Percentiles rank a stretch among this genome's conserved stretches.
Conservation (phyloP, 2,888 invertebrate genomes). For the Leptinotarsa tumamoca region DNA sequence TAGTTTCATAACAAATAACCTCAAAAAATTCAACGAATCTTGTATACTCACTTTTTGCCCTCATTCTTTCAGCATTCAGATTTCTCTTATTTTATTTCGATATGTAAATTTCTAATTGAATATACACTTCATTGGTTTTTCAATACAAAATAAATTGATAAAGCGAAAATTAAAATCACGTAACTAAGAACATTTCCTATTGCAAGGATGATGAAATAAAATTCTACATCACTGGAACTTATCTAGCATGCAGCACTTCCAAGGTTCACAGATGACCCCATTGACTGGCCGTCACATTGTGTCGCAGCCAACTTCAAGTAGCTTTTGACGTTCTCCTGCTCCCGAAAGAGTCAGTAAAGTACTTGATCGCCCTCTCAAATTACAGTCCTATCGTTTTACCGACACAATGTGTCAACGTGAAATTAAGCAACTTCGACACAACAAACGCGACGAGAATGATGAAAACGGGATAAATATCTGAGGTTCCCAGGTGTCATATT, state of each 20-base stretch:
- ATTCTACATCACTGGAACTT: background rate
- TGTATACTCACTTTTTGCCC: too few relatives aligned
- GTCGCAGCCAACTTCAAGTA: constrained; percentile 1
- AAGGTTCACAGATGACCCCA: constrained; percentile 2
- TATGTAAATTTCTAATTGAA: too few relatives aligned
- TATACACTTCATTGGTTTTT: too few relatives aligned
- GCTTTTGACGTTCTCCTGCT: constrained; percentile 2
- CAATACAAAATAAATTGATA: too few relatives aligned
- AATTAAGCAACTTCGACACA: background rate
- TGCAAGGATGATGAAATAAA: background rate
- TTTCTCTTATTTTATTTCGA: too few relatives aligned
- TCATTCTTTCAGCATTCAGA: too few relatives aligned
- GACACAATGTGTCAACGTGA: constrained; percentile 5
- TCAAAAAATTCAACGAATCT: too few relatives aligned
- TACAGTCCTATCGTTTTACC: constrained; percentile 14
- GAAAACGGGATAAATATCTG: background rate
- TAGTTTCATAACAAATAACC: too few relatives aligned
- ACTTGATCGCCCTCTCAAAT: constrained; percentile 12
- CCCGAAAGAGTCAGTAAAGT: background rate
- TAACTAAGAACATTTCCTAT: too few relatives aligned
- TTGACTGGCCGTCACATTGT: background rate
- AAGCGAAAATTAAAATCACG: too few relatives aligned
- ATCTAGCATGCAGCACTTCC: background rate
- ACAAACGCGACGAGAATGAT: too few relatives aligned
- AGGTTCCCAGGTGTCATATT: too few relatives aligned